Base-by-base conservation (phyloP, 2,888 invertebrate species). In the Exephanes ischioxanthus region DNA sequence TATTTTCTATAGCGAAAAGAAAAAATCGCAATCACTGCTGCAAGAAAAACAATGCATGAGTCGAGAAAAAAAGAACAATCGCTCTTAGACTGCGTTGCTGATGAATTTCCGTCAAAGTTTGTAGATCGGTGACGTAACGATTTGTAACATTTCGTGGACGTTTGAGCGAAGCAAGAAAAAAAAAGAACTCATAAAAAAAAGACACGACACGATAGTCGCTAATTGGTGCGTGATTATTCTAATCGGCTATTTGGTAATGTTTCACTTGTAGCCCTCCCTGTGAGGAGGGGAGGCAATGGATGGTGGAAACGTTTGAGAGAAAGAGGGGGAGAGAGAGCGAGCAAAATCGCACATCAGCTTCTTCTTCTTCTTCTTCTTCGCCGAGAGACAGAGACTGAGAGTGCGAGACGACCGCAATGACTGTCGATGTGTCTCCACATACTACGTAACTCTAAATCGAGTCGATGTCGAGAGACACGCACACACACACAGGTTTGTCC, bases 221-320 rank as follows among this genome's bases (percentile, higher is more conserved):
- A 83, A 83, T 81, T 67, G 63, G 86, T 80, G 80, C 84, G 78
- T 85, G 80, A 85, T 86, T 88, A 90, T 92, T 94, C 94, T 94
- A 94, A 94, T 94, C 92, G 91, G 90, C 89, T 90, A 91, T 94
- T 94, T 94, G 93, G 93, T 94, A 91, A 93, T 94, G 93, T 94
- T 94, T 94, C 92, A 94, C 93, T 94, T 94, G 92, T 94, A 94
- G 94, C 93, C 94, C 93, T 94, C 94, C 94, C 92, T 92, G 92
- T 91, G 93, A 91, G 93, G 93, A 93, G 93, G 93, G 93, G 91
- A 92, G 93, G 91, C 91, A 91, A 90, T 85, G 86, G 87, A 84
- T 89, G 88, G 88, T 87, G 86, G 83, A 77, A 86, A 80, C 86
- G 86, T 84, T 85, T 89, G 86, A 89, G 84, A 86, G 82, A 79